phyloP scores from a whole-genome alignment of 23 tunicate genomes.

The Oikopleura dioica region DNA sequence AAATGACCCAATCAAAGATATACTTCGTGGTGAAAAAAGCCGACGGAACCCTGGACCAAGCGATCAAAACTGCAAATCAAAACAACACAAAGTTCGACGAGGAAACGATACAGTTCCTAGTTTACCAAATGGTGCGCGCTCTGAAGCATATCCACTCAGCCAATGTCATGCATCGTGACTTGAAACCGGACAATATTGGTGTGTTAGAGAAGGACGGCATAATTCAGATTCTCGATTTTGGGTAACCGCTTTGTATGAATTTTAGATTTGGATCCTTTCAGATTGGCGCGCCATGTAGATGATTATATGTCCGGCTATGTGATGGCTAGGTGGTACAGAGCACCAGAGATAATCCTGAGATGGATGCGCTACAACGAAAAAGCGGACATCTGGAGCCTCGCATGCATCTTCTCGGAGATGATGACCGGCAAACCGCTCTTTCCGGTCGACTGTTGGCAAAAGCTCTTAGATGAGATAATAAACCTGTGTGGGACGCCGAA shows the following conservation, averaged over 20 bases:
- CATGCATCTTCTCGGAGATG: constrained; percentile 94
- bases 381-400: constrained; percentile 93
- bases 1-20: too few relatives aligned
- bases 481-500: constrained; percentile 82
- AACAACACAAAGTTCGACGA: too few relatives aligned
- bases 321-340: constrained; percentile 95
- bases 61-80: too few relatives aligned
- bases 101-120: too few relatives aligned
- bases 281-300: constrained; percentile 82
- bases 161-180: constrained; percentile 82
- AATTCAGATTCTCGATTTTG: constrained; percentile 83
- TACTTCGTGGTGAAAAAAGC: too few relatives aligned
- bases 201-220: constrained; percentile 97
- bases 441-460: too few relatives aligned
- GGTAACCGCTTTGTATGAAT: too few relatives aligned
- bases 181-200: constrained; percentile 92
- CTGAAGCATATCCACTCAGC: constrained; percentile 94
- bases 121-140: constrained; percentile 64
- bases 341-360: constrained; percentile 96
- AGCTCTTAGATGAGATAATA: too few relatives aligned
- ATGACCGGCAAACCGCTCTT: constrained; percentile 18
- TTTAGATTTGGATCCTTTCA: too few relatives aligned
- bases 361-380: constrained; percentile 99
- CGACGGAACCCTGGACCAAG: too few relatives aligned
- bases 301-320: constrained; percentile 99